phyloP scores from a whole-genome alignment of 1,140 invertebrate species.

The Diorhabda elongata region DNA sequence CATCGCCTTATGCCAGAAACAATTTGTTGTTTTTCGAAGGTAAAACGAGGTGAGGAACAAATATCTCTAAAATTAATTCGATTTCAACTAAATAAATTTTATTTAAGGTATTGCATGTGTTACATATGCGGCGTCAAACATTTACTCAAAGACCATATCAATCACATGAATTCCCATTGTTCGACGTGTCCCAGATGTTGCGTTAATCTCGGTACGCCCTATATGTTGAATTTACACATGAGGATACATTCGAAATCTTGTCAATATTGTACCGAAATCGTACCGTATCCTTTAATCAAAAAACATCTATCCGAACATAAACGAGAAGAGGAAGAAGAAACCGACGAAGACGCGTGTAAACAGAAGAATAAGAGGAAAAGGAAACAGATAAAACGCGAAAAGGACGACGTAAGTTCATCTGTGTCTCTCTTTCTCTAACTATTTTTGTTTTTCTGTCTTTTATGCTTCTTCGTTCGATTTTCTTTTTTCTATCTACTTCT shows the following conservation, averaged over 20 bases:
- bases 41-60: background rate
- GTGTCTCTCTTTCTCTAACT: background rate
- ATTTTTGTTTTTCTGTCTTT: background rate
- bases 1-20: conserved; percentile 20
- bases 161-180: conserved; percentile 6
- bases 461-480: background rate
- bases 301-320: conserved; percentile 1
- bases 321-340: conserved; percentile 7
- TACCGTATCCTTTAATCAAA: background rate
- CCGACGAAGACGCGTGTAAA: background rate
- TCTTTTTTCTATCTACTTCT: background rate
- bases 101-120: conserved; percentile 12
- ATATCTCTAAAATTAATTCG: background rate
- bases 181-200: background rate
- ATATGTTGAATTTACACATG: conserved; percentile 13
- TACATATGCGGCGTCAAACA: conserved; percentile 10
- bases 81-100: background rate
- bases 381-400: background rate
- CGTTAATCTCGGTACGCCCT: conserved; percentile 3
- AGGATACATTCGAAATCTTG: conserved; percentile 5
- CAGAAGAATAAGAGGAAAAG: background rate
- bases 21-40: background rate
- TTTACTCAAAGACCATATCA: conserved; percentile 4
- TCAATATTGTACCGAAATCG: background rate
- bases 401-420: background rate